Percentiles rank a stretch among this genome's conserved stretches.
Conservation (phyloP, 2,113 vertebrate species). For the Origma solitaria region DNA sequence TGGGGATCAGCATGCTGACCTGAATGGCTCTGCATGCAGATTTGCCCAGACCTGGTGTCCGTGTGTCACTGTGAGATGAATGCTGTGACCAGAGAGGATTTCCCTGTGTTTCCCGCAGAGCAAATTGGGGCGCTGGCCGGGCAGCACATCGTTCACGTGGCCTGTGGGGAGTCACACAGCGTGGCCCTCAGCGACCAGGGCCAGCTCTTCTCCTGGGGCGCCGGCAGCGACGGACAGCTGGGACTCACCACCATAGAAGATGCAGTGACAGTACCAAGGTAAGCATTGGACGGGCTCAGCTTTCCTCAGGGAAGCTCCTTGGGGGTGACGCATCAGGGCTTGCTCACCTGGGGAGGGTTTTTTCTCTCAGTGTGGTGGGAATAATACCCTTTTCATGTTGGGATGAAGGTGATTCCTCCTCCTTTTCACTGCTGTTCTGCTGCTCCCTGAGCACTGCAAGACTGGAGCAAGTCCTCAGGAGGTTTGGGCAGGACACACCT, state of each 20-base stretch:
- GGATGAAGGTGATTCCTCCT: neutral
- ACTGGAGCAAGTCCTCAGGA: neutral
- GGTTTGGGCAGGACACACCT: neutral
- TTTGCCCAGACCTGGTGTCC: neutral
- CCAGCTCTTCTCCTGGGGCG: constrained; percentile 93
- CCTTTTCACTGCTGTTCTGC: neutral
- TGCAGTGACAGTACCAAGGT: constrained; percentile 87
- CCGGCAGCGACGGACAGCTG: constrained; percentile 86
- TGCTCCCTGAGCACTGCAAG: neutral
- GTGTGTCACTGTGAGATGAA: neutral
- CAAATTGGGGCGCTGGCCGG: constrained; percentile 85
- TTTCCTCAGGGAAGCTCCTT: neutral
- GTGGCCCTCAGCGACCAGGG: constrained; percentile 89
- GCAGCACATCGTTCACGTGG: constrained; percentile 86
- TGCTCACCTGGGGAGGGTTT: neutral
- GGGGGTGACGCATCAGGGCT: neutral
- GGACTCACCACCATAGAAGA: constrained; percentile 84
- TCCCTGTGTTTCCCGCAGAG: constrained; percentile 71
- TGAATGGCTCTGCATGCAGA: neutral
- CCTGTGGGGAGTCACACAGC: constrained; percentile 86
- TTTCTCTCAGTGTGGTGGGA: neutral
- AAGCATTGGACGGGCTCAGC: neutral
- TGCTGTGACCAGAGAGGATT: neutral
- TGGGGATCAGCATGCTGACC: neutral
- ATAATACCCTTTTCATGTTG: rapidly evolving